Evolutionary conservation across 2,797 vertebrate genomes (phyloP).

Genomic region (Phaenicophaeus curvirostris): DNA sequence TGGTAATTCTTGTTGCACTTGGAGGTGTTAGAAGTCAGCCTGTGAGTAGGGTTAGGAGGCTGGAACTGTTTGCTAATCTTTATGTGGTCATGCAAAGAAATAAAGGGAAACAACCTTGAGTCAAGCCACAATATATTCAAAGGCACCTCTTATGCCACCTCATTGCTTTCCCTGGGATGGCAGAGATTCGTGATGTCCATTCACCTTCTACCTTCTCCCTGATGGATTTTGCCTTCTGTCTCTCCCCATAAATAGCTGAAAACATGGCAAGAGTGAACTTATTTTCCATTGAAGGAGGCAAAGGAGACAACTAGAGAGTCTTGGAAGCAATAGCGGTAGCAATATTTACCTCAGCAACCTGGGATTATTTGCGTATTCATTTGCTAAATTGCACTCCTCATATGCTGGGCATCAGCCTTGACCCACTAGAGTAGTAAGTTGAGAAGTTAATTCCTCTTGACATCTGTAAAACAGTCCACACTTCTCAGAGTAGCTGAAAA

Average conservation of each 20-base stretch:
- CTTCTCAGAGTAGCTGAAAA: conserved; percentile 28
- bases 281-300: not conserved
- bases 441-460: conserved; percentile 23
- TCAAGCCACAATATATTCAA: not conserved
- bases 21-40: not conserved
- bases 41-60: not conserved
- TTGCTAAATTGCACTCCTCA: not conserved
- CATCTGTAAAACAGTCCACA: conserved; percentile 26
- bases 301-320: not conserved
- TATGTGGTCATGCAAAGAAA: not conserved
- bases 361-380: conserved; percentile 33
- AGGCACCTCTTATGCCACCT: not conserved
- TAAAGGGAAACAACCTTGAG: not conserved
- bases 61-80: not conserved
- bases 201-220: not conserved
- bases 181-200: not conserved
- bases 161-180: not conserved
- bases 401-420: not conserved
- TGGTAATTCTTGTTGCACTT: not conserved
- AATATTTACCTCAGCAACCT: not conserved
- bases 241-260: not conserved
- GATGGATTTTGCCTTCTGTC: conserved; percentile 8
- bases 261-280: not conserved
- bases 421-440: not conserved
- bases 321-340: not conserved